Evolutionary conservation across 2,113 vertebrate genomes (phyloP).

Genomic region (Gadus chalcogrammus): DNA sequence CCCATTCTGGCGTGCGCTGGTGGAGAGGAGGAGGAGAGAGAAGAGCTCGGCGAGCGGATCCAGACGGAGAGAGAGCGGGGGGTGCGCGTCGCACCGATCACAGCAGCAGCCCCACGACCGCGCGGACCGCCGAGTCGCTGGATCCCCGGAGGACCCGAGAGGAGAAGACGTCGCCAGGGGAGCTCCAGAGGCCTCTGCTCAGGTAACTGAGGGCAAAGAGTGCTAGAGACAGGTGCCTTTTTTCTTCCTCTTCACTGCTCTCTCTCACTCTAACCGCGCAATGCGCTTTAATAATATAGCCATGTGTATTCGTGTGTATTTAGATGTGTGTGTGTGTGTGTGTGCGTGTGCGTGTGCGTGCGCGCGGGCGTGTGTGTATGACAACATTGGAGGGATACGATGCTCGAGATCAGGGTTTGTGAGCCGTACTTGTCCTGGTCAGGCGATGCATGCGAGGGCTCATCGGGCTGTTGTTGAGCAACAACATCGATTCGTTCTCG

Average conservation of each 20-base stretch:
- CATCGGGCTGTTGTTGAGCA: too few relatives aligned
- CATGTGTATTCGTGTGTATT: too few relatives aligned
- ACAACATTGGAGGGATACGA: too few relatives aligned
- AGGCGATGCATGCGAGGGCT: too few relatives aligned
- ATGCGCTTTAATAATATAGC: not conserved
- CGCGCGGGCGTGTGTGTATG: too few relatives aligned
- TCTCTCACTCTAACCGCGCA: not conserved
- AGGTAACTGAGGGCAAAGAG: constrained; percentile 56
- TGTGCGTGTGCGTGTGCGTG: too few relatives aligned
- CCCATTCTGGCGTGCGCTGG: not conserved
- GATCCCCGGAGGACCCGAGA: constrained; percentile 65
- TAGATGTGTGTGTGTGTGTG: too few relatives aligned
- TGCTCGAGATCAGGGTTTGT: too few relatives aligned
- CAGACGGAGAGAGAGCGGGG: constrained; percentile 6
- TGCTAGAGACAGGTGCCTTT: not conserved
- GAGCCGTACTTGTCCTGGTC: too few relatives aligned
- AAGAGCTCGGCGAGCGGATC: not conserved
- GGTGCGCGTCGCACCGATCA: constrained; percentile 25
- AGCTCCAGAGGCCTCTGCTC: constrained; percentile 60
- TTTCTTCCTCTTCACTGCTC: not conserved
- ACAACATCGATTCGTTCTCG: too few relatives aligned
- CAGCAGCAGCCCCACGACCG: constrained; percentile 56
- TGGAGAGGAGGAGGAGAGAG: not conserved
- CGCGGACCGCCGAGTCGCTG: constrained; percentile 52
- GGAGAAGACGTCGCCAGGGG: constrained; percentile 62